Evolutionary conservation across 1,140 invertebrate species (phyloP).

Genomic region (Pogonus chalceus): DNA sequence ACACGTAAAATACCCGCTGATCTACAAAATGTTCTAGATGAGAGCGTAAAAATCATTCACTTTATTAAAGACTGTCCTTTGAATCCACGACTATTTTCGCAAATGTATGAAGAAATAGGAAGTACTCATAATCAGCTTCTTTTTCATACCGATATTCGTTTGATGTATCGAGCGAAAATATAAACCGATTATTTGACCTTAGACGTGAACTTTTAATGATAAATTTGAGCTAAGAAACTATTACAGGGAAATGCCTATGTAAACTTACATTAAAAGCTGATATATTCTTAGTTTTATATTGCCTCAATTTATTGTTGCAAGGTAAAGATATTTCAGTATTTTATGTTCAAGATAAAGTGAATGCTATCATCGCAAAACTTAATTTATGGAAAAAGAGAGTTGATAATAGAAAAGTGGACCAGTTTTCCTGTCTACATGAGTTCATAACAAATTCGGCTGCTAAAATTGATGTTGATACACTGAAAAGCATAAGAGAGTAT

Average conservation of each 20-base stretch:
- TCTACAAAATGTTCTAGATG: background rate
- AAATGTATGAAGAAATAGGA: background rate
- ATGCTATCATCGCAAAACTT: no score
- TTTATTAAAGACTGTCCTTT: background rate
- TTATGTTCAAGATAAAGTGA: constrained; percentile 11
- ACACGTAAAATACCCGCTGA: background rate
- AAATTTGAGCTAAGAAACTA: constrained; percentile 9
- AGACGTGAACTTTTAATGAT: constrained; percentile 7
- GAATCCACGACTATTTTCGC: background rate
- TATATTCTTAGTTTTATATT: constrained; percentile 11
- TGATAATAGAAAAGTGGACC: constrained; percentile 7
- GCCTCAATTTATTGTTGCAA: constrained; percentile 12
- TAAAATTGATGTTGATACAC: constrained; percentile 9
- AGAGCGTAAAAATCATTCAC: background rate
- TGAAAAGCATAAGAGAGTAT: constrained; percentile 9
- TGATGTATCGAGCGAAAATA: no score
- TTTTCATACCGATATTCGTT: no score
- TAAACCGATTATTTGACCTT: constrained; percentile 11
- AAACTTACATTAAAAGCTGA: constrained; percentile 7
- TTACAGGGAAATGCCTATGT: constrained; percentile 9
- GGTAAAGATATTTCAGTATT: constrained; percentile 9
- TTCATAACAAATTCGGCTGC: no score
- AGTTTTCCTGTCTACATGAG: constrained; percentile 8
- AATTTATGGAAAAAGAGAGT: constrained; percentile 10
- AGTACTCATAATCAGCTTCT: no score